Percentiles rank a stretch among this genome's conserved stretches.
phyloP scores from a whole-genome alignment of 2,113 vertebrate genomes.

The Sitta europaea region DNA sequence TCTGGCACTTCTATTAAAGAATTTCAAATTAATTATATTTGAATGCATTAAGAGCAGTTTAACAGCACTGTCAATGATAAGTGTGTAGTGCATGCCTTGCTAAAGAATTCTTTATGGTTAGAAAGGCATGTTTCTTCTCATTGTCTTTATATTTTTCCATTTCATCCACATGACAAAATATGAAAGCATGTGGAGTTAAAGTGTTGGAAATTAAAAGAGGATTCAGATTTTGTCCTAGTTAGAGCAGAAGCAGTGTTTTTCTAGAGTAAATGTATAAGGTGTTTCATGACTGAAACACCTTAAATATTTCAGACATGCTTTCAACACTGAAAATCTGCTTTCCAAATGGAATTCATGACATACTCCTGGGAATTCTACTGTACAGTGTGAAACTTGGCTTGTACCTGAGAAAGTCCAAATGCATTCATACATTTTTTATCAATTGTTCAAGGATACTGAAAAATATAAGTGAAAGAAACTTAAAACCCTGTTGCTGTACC shows the following conservation, averaged over 20 bases:
- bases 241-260: neutral
- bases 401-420: neutral
- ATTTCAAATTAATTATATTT: neutral
- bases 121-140: neutral
- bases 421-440: neutral
- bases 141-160: neutral
- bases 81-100: neutral
- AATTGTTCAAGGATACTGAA: neutral
- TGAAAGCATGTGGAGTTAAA: neutral
- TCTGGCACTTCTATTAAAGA: neutral
- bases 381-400: neutral
- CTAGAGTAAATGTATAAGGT: neutral
- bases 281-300: neutral
- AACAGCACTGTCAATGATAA: neutral
- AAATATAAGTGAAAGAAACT: neutral
- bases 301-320: neutral
- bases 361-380: neutral
- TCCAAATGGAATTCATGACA: neutral
- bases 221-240: neutral
- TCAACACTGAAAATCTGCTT: neutral
- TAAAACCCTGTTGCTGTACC: rapidly evolving
- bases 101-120: neutral
- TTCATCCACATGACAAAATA: neutral
- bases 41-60: neutral
- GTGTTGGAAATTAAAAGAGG: neutral